phyloP scores from a whole-genome alignment of 2,113 vertebrate genomes.

The Podiceps cristatus region DNA sequence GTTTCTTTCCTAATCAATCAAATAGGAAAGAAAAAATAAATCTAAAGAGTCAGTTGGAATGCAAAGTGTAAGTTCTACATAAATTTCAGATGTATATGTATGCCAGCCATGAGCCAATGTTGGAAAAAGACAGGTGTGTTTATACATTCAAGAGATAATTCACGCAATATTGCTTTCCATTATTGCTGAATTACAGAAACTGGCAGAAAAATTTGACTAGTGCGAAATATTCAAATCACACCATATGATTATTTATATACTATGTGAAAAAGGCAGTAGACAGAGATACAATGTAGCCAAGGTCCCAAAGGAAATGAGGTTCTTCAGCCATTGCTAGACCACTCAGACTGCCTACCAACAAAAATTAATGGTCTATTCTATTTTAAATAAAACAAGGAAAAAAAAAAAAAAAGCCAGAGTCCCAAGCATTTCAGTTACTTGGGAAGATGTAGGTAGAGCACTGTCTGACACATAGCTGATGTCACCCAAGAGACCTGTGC shows the following conservation, averaged over 20 bases:
- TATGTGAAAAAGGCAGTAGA: not conserved
- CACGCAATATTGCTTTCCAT: not conserved
- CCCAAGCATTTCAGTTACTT: not conserved
- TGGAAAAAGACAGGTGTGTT: not conserved
- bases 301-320: not conserved
- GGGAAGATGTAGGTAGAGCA: accelerated
- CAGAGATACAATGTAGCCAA: not conserved
- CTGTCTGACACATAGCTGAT: accelerated
- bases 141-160: not conserved
- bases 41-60: not conserved
- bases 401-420: no score
- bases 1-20: not conserved
- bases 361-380: not conserved
- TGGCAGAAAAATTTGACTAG: not conserved
- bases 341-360: not conserved
- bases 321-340: not conserved
- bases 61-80: not conserved
- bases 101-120: not conserved
- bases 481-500: not conserved
- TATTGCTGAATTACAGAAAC: not conserved
- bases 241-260: not conserved
- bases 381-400: not conserved
- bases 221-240: not conserved
- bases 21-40: not conserved
- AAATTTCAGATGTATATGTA: not conserved